Evolutionary conservation across 2,797 vertebrate species (phyloP).

Genomic region (Chaunax sp.): DNA sequence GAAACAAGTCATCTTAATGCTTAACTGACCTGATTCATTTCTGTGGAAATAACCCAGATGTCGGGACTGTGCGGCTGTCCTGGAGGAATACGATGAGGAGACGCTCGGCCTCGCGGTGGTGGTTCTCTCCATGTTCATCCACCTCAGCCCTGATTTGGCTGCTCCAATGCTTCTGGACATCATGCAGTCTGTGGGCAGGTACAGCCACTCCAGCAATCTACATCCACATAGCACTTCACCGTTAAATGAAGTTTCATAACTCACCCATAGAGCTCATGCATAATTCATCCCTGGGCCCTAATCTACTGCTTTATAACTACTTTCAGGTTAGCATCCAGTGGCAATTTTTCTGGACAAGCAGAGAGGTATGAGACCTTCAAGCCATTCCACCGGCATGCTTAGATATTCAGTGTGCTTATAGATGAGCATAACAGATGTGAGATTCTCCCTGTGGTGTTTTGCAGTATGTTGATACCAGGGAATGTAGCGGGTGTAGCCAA

Average conservation of each 20-base stretch:
- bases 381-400: slow-evolving; percentile 17
- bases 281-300: slow-evolving; percentile 67
- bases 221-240: slow-evolving; percentile 59
- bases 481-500: slow-evolving; percentile 98
- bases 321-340: slow-evolving; percentile 94
- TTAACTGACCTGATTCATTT: background rate
- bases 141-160: slow-evolving; percentile 96
- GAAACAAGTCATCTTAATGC: background rate
- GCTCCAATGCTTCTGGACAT: slow-evolving; percentile 97
- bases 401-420: slow-evolving; percentile 41
- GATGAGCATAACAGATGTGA: slow-evolving; percentile 53
- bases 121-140: slow-evolving; percentile 97
- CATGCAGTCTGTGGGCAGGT: slow-evolving; percentile 99
- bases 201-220: slow-evolving; percentile 51
- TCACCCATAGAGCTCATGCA: slow-evolving; percentile 65
- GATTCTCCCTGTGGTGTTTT: slow-evolving; percentile 58
- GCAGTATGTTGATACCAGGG: slow-evolving; percentile 97
- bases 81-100: slow-evolving; percentile 99
- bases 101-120: slow-evolving; percentile 95
- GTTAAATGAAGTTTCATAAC: slow-evolving; percentile 67
- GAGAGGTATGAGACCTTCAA: slow-evolving; percentile 89
- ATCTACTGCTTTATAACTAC: slow-evolving; percentile 68
- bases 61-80: slow-evolving; percentile 95
- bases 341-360: slow-evolving; percentile 95
- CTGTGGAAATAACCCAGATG: slow-evolving; percentile 82